A percentile compares a stretch with the other conserved stretches of the same genome.
Conservation (phyloP, 2,797 vertebrate genomes). For the Tenualosa ilisha region DNA sequence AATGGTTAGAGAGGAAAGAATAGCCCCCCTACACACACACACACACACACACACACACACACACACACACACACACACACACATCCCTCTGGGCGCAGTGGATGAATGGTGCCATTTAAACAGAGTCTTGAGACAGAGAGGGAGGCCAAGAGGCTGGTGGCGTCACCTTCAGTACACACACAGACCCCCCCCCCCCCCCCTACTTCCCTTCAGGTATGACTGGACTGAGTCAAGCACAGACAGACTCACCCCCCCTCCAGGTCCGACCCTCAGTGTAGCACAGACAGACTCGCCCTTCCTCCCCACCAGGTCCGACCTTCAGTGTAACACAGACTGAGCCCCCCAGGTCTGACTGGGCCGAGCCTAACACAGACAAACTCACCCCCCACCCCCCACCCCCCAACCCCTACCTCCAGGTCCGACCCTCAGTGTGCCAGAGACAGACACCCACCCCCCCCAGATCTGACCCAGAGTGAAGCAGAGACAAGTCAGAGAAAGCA, state of each 20-base stretch:
- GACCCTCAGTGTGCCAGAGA: neutral
- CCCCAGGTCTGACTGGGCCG: too few relatives aligned
- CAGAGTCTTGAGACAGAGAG: slow-evolving; percentile 54
- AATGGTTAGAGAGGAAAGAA: slow-evolving; percentile 46
- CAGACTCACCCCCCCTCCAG: too few relatives aligned
- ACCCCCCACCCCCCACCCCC: neutral
- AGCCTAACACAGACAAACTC: neutral
- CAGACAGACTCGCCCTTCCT: neutral
- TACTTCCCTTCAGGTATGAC: too few relatives aligned
- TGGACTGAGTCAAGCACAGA: too few relatives aligned
- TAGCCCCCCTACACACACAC: neutral
- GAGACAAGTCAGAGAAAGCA: neutral
- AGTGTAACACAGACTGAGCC: too few relatives aligned
- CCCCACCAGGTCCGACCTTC: too few relatives aligned
- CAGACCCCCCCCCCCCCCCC: neutral
- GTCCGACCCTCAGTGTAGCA: neutral
- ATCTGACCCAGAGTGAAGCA: neutral
- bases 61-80: too few relatives aligned
- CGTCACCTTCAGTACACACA: slow-evolving; percentile 44
- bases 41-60: too few relatives aligned
- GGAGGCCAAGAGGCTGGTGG: slow-evolving; percentile 58
- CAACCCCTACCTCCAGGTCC: too few relatives aligned
- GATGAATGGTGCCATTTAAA: slow-evolving; percentile 72
- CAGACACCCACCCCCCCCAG: neutral
- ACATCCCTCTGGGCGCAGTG: slow-evolving; percentile 43